These are phyloP conservation scores for Carassius carassius DNA, from an alignment of 2,113 vertebrate species.

Conservation along the genomic window DNA sequence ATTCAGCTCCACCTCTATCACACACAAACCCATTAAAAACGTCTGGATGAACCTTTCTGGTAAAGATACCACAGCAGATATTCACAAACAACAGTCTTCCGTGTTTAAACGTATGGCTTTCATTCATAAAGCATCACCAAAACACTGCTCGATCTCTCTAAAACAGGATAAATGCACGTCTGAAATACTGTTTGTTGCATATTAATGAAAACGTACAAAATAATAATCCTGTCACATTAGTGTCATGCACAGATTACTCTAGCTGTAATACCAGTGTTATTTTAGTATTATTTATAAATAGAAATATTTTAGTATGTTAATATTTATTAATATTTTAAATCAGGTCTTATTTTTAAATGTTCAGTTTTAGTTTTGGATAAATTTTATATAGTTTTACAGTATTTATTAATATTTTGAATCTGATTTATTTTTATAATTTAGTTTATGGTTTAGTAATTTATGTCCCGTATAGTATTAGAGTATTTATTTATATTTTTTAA, in stretches of 20 bases:
- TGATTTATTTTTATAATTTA: not conserved
- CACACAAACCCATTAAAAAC: constrained; percentile 3
- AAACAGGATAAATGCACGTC: not conserved
- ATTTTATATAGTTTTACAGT: too few relatives aligned
- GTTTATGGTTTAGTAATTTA: too few relatives aligned
- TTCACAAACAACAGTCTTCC: not conserved
- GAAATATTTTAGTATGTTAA: too few relatives aligned
- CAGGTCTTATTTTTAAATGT: not conserved
- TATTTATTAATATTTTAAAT: not conserved
- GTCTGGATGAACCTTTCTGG: not conserved
- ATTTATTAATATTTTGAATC: too few relatives aligned
- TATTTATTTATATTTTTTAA: too few relatives aligned
- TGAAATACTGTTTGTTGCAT: not conserved
- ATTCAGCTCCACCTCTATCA: not conserved
- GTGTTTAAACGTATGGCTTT: not conserved
- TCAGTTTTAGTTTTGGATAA: not conserved
- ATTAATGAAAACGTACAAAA: not conserved
- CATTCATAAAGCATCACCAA: not conserved
- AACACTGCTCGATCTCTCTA: not conserved
- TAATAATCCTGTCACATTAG: not conserved
- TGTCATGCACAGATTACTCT: not conserved
- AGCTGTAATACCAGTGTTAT: not conserved
- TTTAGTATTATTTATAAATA: not conserved
- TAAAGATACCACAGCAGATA: not conserved
- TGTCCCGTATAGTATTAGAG: too few relatives aligned